Conservation (phyloP, 2,113 vertebrate genomes). For the Trematomus loennbergii region DNA sequence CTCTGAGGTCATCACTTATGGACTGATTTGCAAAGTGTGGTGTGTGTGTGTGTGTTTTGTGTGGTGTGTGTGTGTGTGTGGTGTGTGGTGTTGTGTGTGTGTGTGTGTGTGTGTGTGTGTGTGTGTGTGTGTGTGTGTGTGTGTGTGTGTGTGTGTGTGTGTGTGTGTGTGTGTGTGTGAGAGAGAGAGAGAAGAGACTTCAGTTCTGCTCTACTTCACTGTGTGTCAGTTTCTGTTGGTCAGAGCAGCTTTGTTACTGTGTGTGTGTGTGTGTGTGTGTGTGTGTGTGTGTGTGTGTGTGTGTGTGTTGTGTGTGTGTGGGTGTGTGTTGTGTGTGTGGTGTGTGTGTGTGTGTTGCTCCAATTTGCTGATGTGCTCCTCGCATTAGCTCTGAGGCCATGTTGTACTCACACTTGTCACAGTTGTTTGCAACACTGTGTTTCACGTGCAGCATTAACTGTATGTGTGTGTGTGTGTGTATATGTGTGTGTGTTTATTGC, state of each 20-base stretch:
- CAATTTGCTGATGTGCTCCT: conserved; percentile 26
- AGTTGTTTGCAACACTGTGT: conserved; percentile 31
- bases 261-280: conserved; percentile 20
- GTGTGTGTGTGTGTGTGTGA: conserved; percentile 1
- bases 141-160: conserved; percentile 29
- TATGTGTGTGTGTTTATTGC: conserved; percentile 49
- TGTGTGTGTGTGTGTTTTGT: conserved; percentile 30
- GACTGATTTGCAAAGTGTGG: conserved; percentile 19
- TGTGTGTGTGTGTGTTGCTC: conserved; percentile 35
- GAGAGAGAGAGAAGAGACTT: conserved; percentile 1
- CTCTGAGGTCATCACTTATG: conserved; percentile 27
- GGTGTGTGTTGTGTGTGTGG: conserved; percentile 22
- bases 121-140: conserved; percentile 7
- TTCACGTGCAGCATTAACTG: conserved; percentile 13
- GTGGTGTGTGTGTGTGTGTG: conserved; percentile 32
- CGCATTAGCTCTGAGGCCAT: conserved; percentile 38
- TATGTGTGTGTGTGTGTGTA: conserved; percentile 24
- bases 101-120: conserved; percentile 27
- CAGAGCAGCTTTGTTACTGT: conserved; percentile 45
- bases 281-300: conserved; percentile 17
- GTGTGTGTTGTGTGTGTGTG: conserved; percentile 11
- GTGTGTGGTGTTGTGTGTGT: conserved; percentile 16
- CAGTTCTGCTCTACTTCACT: conserved; percentile 67
- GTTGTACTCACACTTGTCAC: conserved; percentile 40
- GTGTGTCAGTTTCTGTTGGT: conserved; percentile 44